Percentiles rank a stretch among this genome's conserved stretches.
Evolutionary conservation across 2,888 invertebrate species (phyloP).

Genomic region (Diabrotica balteata): DNA sequence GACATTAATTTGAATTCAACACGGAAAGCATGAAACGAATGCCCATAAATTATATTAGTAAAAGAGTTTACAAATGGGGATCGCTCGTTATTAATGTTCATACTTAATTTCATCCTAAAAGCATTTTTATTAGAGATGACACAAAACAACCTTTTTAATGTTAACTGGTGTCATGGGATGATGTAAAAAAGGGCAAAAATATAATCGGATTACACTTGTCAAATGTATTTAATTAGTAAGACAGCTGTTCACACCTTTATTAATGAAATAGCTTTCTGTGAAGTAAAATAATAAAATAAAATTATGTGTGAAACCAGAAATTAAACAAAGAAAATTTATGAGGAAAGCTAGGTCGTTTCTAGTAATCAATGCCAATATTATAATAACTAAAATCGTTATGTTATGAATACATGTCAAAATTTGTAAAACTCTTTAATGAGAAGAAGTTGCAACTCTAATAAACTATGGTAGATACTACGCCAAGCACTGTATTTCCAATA

Average conservation of each 20-base stretch:
- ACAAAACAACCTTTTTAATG: constrained; percentile 51
- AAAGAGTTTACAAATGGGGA: constrained; percentile 47
- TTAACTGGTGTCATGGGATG: constrained; percentile 40
- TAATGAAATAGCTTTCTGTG: no score
- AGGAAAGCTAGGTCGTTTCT: no score
- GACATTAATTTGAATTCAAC: constrained; percentile 46
- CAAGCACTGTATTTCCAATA: no score
- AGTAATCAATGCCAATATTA: no score
- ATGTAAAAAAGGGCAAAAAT: background rate
- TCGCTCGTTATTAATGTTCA: constrained; percentile 53
- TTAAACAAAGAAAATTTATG: no score
- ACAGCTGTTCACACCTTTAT: background rate
- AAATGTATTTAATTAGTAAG: constrained; percentile 12
- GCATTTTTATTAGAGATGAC: constrained; percentile 58
- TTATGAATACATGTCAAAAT: no score
- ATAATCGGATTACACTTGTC: constrained; percentile 9
- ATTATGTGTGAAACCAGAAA: no score
- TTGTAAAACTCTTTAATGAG: no score
- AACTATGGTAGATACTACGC: no score
- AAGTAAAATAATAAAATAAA: no score
- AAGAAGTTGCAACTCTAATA: no score
- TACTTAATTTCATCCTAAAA: constrained; percentile 57
- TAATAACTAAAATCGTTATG: no score
- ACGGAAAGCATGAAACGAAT: constrained; percentile 37
- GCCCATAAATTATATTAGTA: constrained; percentile 48